phyloP scores from a whole-genome alignment of 1,140 invertebrate genomes.

The Lysiphlebus fabarum region DNA sequence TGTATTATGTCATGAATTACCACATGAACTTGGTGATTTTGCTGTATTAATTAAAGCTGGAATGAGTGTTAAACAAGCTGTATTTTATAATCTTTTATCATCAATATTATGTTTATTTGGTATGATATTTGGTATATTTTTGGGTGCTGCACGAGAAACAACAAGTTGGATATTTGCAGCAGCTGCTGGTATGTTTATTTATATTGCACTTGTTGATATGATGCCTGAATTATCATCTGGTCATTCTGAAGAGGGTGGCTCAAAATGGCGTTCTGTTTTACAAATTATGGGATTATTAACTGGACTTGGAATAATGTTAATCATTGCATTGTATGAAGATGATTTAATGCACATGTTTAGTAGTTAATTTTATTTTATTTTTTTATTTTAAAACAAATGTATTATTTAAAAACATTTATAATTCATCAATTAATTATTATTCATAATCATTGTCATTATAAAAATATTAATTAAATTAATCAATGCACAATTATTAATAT shows the following conservation, averaged over 20 bases:
- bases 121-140: conserved; percentile 76
- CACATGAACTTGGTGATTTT: conserved; percentile 93
- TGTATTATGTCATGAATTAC: conserved; percentile 93
- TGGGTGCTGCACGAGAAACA: conserved; percentile 73
- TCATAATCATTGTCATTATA: no score
- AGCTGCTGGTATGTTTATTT: conserved; percentile 90
- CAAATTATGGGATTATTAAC: conserved; percentile 76
- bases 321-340: conserved; percentile 87
- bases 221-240: conserved; percentile 74
- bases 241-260: conserved; percentile 63
- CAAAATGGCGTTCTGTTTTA: conserved; percentile 66
- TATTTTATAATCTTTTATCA: conserved; percentile 85
- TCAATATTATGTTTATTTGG: conserved; percentile 83
- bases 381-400: no score
- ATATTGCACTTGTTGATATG: conserved; percentile 94
- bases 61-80: conserved; percentile 82
- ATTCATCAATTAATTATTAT: no score
- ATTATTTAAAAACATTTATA: no score
- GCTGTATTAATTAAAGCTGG: conserved; percentile 90
- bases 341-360: conserved; percentile 74
- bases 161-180: conserved; percentile 86
- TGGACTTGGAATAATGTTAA: conserved; percentile 82
- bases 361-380: conserved; percentile 36
- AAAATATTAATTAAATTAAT: no score
- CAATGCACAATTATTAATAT: no score